These are phyloP conservation scores for Echinops telfairi DNA, from an alignment of 2,113 vertebrate genomes.

Conservation along the genomic window DNA sequence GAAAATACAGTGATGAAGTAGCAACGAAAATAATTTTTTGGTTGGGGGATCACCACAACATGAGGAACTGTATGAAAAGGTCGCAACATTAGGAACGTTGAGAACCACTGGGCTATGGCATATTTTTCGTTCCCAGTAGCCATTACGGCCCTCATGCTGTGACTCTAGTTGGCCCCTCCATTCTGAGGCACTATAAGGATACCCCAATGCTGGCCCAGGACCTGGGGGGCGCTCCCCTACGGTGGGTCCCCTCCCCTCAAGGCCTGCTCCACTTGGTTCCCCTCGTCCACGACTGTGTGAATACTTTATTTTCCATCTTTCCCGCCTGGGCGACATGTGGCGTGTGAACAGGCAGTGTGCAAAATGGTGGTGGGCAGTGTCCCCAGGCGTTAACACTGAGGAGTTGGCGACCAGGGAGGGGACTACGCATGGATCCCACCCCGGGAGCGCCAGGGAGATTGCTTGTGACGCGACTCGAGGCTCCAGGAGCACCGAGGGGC, in stretches of 20 bases:
- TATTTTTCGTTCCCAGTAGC: not conserved
- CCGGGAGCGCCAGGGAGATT: constrained; percentile 56
- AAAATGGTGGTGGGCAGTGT: constrained; percentile 80
- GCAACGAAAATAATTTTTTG: no score
- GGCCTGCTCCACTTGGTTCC: not conserved
- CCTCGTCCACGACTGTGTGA: constrained; percentile 66
- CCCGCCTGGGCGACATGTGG: constrained; percentile 78
- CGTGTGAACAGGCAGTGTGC: constrained; percentile 83
- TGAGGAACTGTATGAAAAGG: no score
- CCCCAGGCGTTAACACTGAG: constrained; percentile 73
- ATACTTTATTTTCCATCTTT: constrained; percentile 82
- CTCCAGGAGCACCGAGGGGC: constrained; percentile 64
- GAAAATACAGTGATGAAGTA: no score
- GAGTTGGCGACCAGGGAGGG: not conserved
- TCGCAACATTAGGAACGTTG: no score
- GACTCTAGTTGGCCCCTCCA: not conserved
- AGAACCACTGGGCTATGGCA: no score
- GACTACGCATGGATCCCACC: not conserved
- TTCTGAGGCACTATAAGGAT: not conserved
- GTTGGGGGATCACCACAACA: no score
- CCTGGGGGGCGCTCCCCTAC: not conserved
- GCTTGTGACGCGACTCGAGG: constrained; percentile 42
- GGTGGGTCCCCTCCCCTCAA: not conserved
- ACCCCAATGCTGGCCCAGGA: not conserved
- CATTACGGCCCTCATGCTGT: not conserved